Percentiles rank a stretch among this genome's conserved stretches.
phyloP scores from a whole-genome alignment of 2,797 vertebrate genomes.

The Petrocephalus schoutedeni region DNA sequence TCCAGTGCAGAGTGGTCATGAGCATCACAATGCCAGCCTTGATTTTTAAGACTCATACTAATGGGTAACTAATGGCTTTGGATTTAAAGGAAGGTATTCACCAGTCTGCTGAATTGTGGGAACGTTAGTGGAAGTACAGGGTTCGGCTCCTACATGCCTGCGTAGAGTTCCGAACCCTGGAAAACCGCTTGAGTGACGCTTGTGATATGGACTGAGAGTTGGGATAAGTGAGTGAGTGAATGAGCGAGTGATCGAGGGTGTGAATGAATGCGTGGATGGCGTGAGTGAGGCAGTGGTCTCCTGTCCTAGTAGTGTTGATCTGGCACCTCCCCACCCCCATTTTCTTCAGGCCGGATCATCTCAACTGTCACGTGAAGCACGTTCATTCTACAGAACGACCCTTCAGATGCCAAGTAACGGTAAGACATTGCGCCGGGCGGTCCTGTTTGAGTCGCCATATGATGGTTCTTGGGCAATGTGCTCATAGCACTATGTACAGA shows the following conservation, averaged over 20 bases:
- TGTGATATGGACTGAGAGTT: neutral
- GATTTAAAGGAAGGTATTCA: neutral
- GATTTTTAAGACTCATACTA: neutral
- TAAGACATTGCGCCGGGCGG: conserved; percentile 43
- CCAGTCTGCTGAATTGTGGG: neutral
- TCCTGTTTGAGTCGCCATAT: neutral
- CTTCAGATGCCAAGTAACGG: conserved; percentile 99
- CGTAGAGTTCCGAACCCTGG: neutral
- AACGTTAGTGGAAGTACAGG: neutral
- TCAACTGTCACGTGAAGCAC: conserved; percentile 99
- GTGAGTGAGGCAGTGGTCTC: neutral
- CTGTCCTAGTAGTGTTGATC: neutral
- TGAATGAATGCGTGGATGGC: neutral
- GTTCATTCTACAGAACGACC: conserved; percentile 99
- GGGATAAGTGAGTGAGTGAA: neutral
- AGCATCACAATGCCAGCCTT: neutral
- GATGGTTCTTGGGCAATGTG: neutral
- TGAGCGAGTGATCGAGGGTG: neutral
- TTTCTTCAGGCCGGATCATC: conserved; percentile 86
- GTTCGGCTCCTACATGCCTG: neutral
- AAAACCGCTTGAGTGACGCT: neutral
- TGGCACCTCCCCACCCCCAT: conserved; percentile 20
- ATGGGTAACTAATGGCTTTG: neutral
- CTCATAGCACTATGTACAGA: neutral
- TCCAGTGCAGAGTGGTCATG: neutral